These are phyloP conservation scores for Thecocarcelia acutangulata DNA, from an alignment of 2,888 invertebrate genomes.

Conservation along the genomic window DNA sequence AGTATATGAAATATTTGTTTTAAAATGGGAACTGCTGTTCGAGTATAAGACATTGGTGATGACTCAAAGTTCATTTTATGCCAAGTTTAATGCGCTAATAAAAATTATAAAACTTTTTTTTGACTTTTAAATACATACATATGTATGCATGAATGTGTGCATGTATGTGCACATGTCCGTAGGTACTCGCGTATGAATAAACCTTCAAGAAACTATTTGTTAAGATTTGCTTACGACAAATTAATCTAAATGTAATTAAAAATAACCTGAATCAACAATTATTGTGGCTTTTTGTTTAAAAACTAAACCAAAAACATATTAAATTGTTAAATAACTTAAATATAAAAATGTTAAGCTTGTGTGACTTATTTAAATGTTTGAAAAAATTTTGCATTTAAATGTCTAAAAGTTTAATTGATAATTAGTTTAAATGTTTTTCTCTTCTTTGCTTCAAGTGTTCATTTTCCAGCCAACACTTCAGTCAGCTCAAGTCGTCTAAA, in stretches of 20 bases:
- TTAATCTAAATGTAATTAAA: constrained; percentile 63
- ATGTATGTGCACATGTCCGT: too few species aligned
- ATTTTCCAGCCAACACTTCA: not conserved
- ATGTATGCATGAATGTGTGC: not conserved
- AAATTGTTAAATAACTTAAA: constrained; percentile 18
- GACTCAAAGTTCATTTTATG: constrained; percentile 32
- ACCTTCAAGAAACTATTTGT: constrained; percentile 51
- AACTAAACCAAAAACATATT: not conserved
- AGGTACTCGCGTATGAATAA: too few species aligned
- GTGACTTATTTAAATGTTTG: constrained; percentile 36
- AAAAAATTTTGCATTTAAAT: not conserved
- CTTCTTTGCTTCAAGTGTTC: not conserved
- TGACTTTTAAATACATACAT: constrained; percentile 1
- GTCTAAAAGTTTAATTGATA: too few species aligned
- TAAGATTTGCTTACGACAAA: constrained; percentile 35
- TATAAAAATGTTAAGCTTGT: constrained; percentile 8
- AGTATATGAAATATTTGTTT: not conserved
- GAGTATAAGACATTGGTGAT: constrained; percentile 14
- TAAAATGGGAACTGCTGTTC: constrained; percentile 42
- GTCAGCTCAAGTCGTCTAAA: constrained; percentile 9
- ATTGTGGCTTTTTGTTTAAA: not conserved
- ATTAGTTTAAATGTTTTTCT: too few species aligned
- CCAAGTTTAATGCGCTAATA: constrained; percentile 55
- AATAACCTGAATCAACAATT: constrained; percentile 63
- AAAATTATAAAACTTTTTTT: constrained; percentile 16